Evolutionary conservation across 2,888 invertebrate species (phyloP).

Genomic region (Pelosia muscerda): DNA sequence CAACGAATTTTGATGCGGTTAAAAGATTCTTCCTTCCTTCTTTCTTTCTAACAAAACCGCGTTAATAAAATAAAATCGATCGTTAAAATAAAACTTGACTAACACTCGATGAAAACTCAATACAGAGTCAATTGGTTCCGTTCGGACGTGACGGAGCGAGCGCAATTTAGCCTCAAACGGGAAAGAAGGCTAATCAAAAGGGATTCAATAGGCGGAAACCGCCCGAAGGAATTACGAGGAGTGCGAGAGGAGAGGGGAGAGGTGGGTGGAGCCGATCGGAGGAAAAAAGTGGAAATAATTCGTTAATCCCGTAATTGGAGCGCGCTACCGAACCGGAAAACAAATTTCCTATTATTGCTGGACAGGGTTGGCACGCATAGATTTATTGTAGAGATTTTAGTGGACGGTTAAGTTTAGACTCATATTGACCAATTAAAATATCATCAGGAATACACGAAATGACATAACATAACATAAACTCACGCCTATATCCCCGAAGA

Average conservation of each 20-base stretch:
- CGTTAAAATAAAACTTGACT: slow-evolving; percentile 40
- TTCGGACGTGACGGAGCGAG: slow-evolving; percentile 70
- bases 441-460: too few relatives aligned
- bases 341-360: slow-evolving; percentile 85
- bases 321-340: slow-evolving; percentile 87
- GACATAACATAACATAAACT: too few relatives aligned
- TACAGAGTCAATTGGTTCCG: slow-evolving; percentile 66
- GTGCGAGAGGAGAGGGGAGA: slow-evolving; percentile 44
- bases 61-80: slow-evolving; percentile 5
- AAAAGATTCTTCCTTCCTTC: too few relatives aligned
- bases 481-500: too few relatives aligned
- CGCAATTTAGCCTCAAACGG: slow-evolving; percentile 80
- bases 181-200: slow-evolving; percentile 85
- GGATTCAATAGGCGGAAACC: slow-evolving; percentile 86
- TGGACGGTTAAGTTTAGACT: neutral
- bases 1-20: too few relatives aligned
- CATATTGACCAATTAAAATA: too few relatives aligned
- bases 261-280: slow-evolving; percentile 53
- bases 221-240: slow-evolving; percentile 67
- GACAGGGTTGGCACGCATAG: slow-evolving; percentile 65
- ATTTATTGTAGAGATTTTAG: neutral
- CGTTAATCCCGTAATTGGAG: slow-evolving; percentile 86
- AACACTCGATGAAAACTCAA: slow-evolving; percentile 72
- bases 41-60: too few relatives aligned
- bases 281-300: slow-evolving; percentile 86